Evolutionary conservation across 2,797 vertebrate species (phyloP).

Genomic region (Bovichtus diacanthus): DNA sequence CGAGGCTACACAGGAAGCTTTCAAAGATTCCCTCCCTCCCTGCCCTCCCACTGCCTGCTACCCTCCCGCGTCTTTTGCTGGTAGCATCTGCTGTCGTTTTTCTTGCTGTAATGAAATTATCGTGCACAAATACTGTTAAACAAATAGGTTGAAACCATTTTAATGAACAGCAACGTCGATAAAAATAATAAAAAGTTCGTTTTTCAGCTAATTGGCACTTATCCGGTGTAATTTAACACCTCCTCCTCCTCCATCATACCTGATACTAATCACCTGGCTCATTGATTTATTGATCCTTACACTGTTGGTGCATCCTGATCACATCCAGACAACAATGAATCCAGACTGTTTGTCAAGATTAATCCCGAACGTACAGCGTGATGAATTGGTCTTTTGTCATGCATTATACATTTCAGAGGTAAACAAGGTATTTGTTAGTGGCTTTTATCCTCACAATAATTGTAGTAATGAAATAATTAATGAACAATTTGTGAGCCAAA

Average conservation of each 20-base stretch:
- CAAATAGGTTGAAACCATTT: not conserved
- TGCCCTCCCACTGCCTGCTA: not conserved
- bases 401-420: not conserved
- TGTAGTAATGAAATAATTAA: too few species aligned
- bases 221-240: not conserved
- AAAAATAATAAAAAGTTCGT: not conserved
- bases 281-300: conserved; percentile 48
- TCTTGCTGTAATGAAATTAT: not conserved
- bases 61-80: not conserved
- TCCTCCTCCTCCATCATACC: not conserved
- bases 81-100: conserved; percentile 12
- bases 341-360: not conserved
- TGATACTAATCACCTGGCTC: conserved; percentile 37
- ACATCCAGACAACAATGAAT: conserved; percentile 1
- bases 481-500: not conserved
- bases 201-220: conserved; percentile 1
- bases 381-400: not conserved
- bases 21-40: conserved; percentile 27
- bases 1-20: conserved; percentile 37
- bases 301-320: conserved; percentile 28
- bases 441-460: not conserved
- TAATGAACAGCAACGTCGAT: not conserved
- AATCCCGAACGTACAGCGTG: not conserved
- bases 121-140: not conserved
- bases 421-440: not conserved